Evolutionary conservation across 1,140 invertebrate genomes (phyloP), one percentile per base, ranked within the genome.

Genomic region (Agrypnia vestita): DNA sequence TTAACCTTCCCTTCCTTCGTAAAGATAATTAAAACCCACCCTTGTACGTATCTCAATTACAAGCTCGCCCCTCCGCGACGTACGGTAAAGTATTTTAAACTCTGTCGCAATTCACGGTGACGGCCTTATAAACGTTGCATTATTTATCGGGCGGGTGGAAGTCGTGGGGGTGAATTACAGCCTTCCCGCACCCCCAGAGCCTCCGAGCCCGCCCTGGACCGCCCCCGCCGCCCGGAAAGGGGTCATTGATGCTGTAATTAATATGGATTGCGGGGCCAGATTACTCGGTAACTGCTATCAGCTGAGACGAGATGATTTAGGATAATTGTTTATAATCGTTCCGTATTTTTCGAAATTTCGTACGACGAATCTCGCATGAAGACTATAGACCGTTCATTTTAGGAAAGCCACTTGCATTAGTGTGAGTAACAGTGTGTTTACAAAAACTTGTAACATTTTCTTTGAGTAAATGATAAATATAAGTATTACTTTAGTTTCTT

Each of bases 91-190:
- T 15, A 51, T 51, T 13, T 13, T 64, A 64, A 43, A 64, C 15
- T 59, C 61, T 10, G 61, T 4, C n/a, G 61, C 25, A 64, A 64
- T 64, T 64, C 35, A 64, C 19, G 25, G 10, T 64, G 61, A 64
- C 61, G 19, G 61, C 7, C 10, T 43, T 64, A 64, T 64, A 64
- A 64, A 64, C 61, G 61, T 25, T 64, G 61, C 61, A 64, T 64
- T 64, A 64, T 64, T 64, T 64, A 64, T 43, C 21, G 35, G 12
- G 10, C 35, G 35, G 21, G 61, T 25, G 12, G 61, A 12, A 51
- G 8, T n/a, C 11, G 11, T 51, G 49, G 49, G 49, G 49, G 49
- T 51, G 8, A 15, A 51, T 3, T 15, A 51, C 1, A 8, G 49
- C n/a, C n/a, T 35, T 35, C 25, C 25, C 25, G 25, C 25, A 6